phyloP scores from a whole-genome alignment of 1,140 invertebrate species.

The Caerostris darwini region DNA sequence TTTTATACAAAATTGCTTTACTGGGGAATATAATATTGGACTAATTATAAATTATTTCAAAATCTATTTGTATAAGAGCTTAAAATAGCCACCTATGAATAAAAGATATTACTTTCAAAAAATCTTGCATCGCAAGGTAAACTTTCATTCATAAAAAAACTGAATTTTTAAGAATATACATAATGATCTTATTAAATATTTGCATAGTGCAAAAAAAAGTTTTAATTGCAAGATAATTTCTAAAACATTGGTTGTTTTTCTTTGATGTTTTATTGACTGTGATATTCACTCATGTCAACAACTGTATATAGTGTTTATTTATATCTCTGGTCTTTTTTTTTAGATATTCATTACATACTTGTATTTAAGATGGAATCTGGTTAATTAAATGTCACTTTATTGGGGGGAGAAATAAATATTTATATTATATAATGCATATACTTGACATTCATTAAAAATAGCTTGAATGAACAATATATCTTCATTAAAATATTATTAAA shows the following conservation, averaged over 20 bases:
- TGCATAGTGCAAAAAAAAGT: neutral
- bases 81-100: too few relatives aligned
- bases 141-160: neutral
- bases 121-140: neutral
- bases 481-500: too few relatives aligned
- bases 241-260: neutral
- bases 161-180: neutral
- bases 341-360: neutral
- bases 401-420: too few relatives aligned
- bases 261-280: slow-evolving; percentile 1
- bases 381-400: neutral
- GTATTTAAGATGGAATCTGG: neutral
- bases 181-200: neutral
- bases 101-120: neutral
- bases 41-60: too few relatives aligned
- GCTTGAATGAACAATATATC: too few relatives aligned
- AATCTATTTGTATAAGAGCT: too few relatives aligned
- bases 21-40: too few relatives aligned
- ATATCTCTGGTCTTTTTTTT: neutral
- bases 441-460: too few relatives aligned
- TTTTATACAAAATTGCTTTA: too few relatives aligned
- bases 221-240: neutral
- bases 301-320: slow-evolving; percentile 21
- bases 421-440: too few relatives aligned
- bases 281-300: slow-evolving; percentile 38